Evolutionary conservation across 2,113 vertebrate genomes (phyloP).

Genomic region (Crotalus helleri): DNA sequence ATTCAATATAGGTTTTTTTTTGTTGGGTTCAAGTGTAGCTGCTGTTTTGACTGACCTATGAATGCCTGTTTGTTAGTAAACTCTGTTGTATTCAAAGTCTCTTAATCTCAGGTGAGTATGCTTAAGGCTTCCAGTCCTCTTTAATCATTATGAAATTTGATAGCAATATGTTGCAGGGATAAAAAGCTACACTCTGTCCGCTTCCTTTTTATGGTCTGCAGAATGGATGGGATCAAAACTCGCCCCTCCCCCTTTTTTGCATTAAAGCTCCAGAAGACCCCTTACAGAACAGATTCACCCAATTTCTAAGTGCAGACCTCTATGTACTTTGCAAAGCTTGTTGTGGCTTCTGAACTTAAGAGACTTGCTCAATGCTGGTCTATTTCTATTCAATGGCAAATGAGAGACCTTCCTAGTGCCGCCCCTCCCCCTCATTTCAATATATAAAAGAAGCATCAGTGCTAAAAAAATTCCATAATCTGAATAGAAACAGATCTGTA

Average conservation of each 20-base stretch:
- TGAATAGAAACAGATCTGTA: background rate
- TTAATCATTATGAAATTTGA: background rate
- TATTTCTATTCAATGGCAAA: background rate
- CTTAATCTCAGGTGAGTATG: background rate
- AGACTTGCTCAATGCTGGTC: background rate
- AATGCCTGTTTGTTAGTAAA: background rate
- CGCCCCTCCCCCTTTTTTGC: background rate
- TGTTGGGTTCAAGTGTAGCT: background rate
- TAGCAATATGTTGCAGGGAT: background rate
- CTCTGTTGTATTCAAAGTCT: background rate
- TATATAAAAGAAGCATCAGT: background rate
- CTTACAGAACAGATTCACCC: background rate
- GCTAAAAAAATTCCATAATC: background rate
- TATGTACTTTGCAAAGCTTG: background rate
- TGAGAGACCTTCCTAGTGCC: background rate
- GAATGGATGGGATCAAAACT: background rate
- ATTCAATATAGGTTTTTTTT: background rate
- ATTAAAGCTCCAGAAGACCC: background rate
- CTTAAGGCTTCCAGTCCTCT: background rate
- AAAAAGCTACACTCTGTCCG: background rate
- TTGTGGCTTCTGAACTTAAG: background rate
- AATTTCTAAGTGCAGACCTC: background rate
- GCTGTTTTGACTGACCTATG: background rate
- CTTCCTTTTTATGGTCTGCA: background rate
- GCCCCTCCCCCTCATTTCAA: background rate